Base-by-base conservation (phyloP, 2,888 invertebrate genomes). In the Lamellibrachia satsuma region DNA sequence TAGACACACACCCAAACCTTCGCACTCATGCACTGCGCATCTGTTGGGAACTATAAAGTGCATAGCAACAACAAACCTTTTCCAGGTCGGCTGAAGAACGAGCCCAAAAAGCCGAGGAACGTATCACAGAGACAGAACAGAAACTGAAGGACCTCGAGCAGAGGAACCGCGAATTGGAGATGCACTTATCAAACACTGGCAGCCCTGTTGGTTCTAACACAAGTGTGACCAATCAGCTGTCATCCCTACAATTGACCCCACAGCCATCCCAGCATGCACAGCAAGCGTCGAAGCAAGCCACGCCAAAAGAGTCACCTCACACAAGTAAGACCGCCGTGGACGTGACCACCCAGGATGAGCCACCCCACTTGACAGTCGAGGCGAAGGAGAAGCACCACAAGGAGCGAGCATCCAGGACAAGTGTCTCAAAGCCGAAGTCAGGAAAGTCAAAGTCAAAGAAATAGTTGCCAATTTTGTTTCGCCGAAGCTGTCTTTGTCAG, bases 31-130 rank as follows among this genome's bases (percentile, higher is more conserved):
- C 39, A 39, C 1, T 39, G 39, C 1, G 39, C 39, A 39, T 39
- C 39, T 39, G 39, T 39, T 39, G 39, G 15, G 15, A 15, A 22
- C 15, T 22, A 22, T n/a, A 90, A 90, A 90, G 15, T 90, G 11
- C 11, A 91, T n/a, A 91, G 9, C 11, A 91, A 52, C 1, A 52
- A 52, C 8, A 52, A 9, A 27, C 15, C 15, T 91, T 52, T 52
- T 60, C 55, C 94, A 96, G 96, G 92, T 92, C 93, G 22, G 95
- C 96, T 22, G 96, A 96, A 93, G 95, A 96, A 93, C 93, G 96
- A 91, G 96, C 96, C 4, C 95, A 96, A 93, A 90, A 91, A n/a
- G 95, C 95, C 3, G 96, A 96, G 91, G 95, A 95, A 51, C 92
- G 94, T 91, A 95, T 95, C n/a, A 93, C 95, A 2, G 93, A 93